phyloP scores from a whole-genome alignment of 1,140 invertebrate species.

The Papilio helenus region DNA sequence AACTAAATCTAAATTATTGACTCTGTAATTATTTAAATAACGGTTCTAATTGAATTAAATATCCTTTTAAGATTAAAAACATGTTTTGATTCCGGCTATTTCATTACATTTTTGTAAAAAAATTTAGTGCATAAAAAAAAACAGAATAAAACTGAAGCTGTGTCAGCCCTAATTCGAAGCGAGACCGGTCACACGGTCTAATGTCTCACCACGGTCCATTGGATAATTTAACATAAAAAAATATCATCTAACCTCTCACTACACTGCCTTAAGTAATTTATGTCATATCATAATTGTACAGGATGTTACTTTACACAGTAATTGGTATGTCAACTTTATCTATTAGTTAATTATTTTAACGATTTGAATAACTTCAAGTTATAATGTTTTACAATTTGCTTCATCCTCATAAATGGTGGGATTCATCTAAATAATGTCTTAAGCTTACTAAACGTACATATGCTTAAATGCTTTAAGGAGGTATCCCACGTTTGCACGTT shows the following conservation, averaged over 20 bases:
- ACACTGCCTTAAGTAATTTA: slow-evolving; percentile 2
- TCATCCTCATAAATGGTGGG: too few species aligned
- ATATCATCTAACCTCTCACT: slow-evolving; percentile 6
- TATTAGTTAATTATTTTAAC: background rate
- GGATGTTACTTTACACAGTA: background rate
- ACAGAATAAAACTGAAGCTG: background rate
- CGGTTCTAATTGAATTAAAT: too few species aligned
- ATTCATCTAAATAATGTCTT: background rate
- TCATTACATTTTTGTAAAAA: too few species aligned
- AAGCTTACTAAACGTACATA: background rate
- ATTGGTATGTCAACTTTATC: background rate
- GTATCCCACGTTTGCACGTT: too few species aligned
- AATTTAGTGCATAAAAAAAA: background rate
- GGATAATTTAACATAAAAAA: slow-evolving; percentile 18
- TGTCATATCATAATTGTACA: background rate
- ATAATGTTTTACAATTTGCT: background rate
- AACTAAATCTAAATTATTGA: too few species aligned
- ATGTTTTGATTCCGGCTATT: too few species aligned
- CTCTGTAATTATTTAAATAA: too few species aligned
- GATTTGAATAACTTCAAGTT: too few species aligned
- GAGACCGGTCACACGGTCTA: slow-evolving; percentile 35
- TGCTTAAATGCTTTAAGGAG: too few species aligned
- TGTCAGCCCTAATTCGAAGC: background rate
- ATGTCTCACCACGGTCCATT: slow-evolving; percentile 34
- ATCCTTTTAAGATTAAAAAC: too few species aligned